Evolutionary conservation across 1,140 invertebrate species (phyloP).

Genomic region (Bombus pascuorum): DNA sequence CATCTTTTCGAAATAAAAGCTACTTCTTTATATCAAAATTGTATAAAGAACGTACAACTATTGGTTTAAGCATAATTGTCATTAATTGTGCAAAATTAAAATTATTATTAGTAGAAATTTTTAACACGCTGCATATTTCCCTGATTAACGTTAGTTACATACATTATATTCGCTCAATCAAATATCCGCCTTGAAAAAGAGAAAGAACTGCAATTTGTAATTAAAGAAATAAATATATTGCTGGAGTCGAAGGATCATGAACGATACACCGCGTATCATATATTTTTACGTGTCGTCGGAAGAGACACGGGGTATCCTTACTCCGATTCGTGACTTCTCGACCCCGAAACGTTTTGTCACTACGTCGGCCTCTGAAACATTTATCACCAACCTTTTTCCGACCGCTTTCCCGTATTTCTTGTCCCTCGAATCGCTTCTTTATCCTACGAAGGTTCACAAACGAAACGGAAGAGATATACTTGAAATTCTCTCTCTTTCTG

Average conservation of each 20-base stretch:
- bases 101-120: no score
- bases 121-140: no score
- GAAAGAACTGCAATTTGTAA: background rate
- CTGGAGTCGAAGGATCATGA: background rate
- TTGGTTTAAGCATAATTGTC: no score
- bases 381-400: constrained; percentile 71
- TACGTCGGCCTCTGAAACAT: constrained; percentile 72
- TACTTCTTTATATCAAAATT: no score
- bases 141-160: background rate
- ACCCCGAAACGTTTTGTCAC: constrained; percentile 74
- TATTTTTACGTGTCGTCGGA: background rate
- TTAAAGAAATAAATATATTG: background rate
- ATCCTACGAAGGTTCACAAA: background rate
- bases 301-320: constrained; percentile 18
- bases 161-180: background rate
- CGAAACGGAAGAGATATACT: constrained; percentile 6
- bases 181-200: background rate
- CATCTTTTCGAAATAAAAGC: no score
- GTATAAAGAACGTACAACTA: no score
- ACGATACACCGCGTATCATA: background rate
- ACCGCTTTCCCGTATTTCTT: constrained; percentile 24
- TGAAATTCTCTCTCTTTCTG: background rate
- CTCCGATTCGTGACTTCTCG: constrained; percentile 68
- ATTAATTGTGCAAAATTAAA: no score
- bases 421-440: background rate